phyloP scores from a whole-genome alignment of 2,113 vertebrate species.

The Entosphenus tridentatus region DNA sequence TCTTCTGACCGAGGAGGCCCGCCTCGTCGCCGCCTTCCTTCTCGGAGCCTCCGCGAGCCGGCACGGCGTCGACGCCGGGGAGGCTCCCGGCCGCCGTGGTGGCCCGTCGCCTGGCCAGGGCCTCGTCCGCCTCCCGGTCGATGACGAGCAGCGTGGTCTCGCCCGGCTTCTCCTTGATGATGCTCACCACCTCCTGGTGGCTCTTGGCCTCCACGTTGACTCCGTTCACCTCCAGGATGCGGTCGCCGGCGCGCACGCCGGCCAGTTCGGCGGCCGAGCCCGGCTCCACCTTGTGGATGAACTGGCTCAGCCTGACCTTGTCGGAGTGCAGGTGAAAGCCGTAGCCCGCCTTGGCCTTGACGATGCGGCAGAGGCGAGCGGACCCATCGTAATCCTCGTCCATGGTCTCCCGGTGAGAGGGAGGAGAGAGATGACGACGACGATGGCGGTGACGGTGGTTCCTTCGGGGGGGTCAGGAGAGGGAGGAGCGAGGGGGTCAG shows the following conservation, averaged over 20 bases:
- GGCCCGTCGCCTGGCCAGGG: not conserved
- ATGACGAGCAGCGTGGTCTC: slow-evolving; percentile 1
- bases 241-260: not conserved
- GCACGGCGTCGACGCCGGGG: no score
- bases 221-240: slow-evolving; percentile 1
- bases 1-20: no score
- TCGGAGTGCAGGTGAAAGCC: not conserved
- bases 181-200: slow-evolving; percentile 3
- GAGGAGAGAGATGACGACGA: no score
- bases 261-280: not conserved
- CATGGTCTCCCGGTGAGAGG: no score
- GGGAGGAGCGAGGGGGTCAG: no score
- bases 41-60: no score
- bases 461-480: no score
- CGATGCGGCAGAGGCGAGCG: not conserved
- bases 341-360: not conserved
- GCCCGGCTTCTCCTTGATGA: not conserved
- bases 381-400: no score
- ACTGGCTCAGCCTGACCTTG: not conserved
- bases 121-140: not conserved
- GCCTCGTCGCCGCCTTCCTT: no score
- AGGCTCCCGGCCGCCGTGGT: no score
- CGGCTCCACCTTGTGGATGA: not conserved
- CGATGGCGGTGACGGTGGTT: no score
- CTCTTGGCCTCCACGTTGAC: not conserved